phyloP scores from a whole-genome alignment of 2,113 vertebrate genomes.

The Silurus glanis region DNA sequence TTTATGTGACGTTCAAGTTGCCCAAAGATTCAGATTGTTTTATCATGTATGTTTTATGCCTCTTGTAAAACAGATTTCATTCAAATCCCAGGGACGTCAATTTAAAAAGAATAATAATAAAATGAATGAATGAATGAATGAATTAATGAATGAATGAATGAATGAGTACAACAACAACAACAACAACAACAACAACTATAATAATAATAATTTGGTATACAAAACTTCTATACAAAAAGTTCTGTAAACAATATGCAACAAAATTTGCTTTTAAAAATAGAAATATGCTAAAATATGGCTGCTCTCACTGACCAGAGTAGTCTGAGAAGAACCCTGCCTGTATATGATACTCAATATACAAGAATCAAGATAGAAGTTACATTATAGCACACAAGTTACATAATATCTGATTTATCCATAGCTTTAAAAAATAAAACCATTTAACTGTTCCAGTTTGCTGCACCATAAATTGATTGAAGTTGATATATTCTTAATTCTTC shows the following conservation, averaged over 20 bases:
- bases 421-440: too few species aligned
- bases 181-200: too few species aligned
- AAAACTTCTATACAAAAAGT: not conserved
- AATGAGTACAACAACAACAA: not conserved
- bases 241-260: not conserved
- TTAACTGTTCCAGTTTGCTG: not conserved
- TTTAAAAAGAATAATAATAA: not conserved
- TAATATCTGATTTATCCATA: not conserved
- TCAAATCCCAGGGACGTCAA: not conserved
- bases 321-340: not conserved
- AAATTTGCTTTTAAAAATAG: not conserved
- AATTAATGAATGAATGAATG: too few species aligned
- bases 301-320: not conserved
- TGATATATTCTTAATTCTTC: not conserved
- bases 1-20: too few species aligned
- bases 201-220: not conserved
- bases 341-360: not conserved
- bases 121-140: too few species aligned
- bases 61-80: not conserved
- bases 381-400: too few species aligned
- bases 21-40: not conserved
- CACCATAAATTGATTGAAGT: not conserved
- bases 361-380: conserved; percentile 8
- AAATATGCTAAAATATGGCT: not conserved
- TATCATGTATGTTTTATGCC: not conserved